A percentile compares a stretch with the other conserved stretches of the same genome.
These are phyloP conservation scores for Talpa occidentalis DNA, from an alignment of 2,113 vertebrate genomes.

Conservation along the genomic window DNA sequence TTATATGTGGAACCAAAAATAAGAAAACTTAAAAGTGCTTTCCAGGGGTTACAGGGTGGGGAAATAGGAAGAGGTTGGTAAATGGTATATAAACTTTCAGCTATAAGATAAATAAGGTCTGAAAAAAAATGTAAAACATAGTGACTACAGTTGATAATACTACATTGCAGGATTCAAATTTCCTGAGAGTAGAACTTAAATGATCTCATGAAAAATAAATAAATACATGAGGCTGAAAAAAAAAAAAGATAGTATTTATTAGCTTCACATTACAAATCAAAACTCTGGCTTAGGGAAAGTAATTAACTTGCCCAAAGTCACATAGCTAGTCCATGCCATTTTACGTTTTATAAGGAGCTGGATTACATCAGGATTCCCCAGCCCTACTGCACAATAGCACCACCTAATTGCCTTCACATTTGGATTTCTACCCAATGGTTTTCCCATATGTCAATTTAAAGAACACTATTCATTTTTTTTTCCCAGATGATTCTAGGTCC, in stretches of 20 bases:
- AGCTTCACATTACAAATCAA: conserved; percentile 13
- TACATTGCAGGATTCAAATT: too few species aligned
- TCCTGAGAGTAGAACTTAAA: too few species aligned
- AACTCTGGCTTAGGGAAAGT: neutral
- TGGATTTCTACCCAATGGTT: neutral
- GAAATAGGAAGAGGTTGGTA: neutral
- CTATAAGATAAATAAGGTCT: too few species aligned
- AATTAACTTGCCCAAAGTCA: conserved; percentile 37
- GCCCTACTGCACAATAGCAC: neutral
- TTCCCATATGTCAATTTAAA: neutral
- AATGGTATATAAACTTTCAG: neutral
- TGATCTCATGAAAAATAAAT: too few species aligned
- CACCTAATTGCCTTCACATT: neutral
- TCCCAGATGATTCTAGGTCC: neutral
- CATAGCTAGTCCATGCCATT: neutral
- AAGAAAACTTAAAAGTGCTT: neutral
- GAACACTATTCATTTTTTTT: neutral
- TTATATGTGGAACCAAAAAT: neutral
- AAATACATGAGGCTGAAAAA: too few species aligned
- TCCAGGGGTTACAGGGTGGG: neutral
- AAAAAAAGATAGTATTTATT: neutral
- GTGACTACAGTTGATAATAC: too few species aligned
- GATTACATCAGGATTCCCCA: neutral
- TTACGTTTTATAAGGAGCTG: conserved; percentile 30
- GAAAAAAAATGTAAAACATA: too few species aligned